Conservation (phyloP, 2,888 invertebrate genomes). For the Brachyopa scutellaris region DNA sequence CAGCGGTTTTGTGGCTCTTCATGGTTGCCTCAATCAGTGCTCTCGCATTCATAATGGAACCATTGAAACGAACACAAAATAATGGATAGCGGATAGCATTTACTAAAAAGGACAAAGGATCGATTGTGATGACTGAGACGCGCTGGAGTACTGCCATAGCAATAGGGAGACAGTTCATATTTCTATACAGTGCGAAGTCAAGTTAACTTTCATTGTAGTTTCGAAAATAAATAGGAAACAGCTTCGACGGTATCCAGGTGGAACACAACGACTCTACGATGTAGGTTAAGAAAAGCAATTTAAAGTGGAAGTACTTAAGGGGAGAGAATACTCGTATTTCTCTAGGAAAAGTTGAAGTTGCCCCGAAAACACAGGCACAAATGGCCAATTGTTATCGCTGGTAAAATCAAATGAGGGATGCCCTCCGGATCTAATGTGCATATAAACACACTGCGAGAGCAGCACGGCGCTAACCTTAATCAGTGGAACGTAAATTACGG, state of each 20-base stretch:
- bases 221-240: conserved; percentile 29
- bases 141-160: conserved; percentile 3
- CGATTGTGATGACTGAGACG: conserved; percentile 60
- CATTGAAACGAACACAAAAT: conserved; percentile 41
- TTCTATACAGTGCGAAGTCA: conserved; percentile 29
- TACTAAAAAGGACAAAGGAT: conserved; percentile 49
- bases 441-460: background rate
- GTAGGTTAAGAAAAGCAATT: conserved; percentile 42
- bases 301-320: conserved; percentile 36
- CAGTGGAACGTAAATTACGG: conserved; percentile 62
- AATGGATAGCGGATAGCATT: conserved; percentile 59
- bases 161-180: no score
- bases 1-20: conserved; percentile 39
- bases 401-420: conserved; percentile 57
- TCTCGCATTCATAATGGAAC: conserved; percentile 5
- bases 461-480: conserved; percentile 34
- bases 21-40: conserved; percentile 8
- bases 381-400: conserved; percentile 43
- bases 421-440: conserved; percentile 25
- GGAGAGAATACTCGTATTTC: background rate
- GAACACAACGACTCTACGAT: background rate
- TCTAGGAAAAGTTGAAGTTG: conserved; percentile 52
- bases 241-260: conserved; percentile 32
- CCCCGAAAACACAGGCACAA: conserved; percentile 39
- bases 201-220: conserved; percentile 41